Evolutionary conservation across 2,113 vertebrate species (phyloP).

Genomic region (Sinocyclocheilus rhinocerous): DNA sequence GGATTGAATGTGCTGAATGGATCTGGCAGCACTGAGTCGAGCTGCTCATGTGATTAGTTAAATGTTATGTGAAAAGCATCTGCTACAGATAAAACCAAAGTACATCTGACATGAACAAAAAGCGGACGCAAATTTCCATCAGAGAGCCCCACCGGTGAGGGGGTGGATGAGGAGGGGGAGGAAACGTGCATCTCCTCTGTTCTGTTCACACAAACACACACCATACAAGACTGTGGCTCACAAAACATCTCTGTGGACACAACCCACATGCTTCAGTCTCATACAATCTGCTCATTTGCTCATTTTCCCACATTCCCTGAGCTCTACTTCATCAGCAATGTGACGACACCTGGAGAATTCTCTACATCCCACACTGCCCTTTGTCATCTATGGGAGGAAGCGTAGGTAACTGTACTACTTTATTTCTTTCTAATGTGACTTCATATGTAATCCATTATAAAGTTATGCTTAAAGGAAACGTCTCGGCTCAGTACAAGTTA

Average conservation of each 20-base stretch:
- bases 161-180: conserved; percentile 62
- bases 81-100: conserved; percentile 68
- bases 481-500: neutral
- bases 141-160: conserved; percentile 74
- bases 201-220: conserved; percentile 14
- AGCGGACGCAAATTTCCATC: conserved; percentile 70
- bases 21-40: neutral
- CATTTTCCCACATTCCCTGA: conserved; percentile 36
- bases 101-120: conserved; percentile 74
- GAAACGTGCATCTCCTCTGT: neutral
- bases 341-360: conserved; percentile 3
- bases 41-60: conserved; percentile 58
- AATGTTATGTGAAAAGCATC: conserved; percentile 69
- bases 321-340: conserved; percentile 21
- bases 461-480: neutral
- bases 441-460: neutral
- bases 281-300: conserved; percentile 81
- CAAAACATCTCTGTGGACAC: conserved; percentile 74
- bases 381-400: neutral
- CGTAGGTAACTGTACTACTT: neutral
- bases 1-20: no score
- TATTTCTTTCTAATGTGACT: neutral
- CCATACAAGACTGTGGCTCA: conserved; percentile 70
- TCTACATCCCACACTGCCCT: neutral
- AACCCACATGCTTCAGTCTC: conserved; percentile 76